Conservation (phyloP, 2,113 vertebrate species). For the Aspiorhynchus laticeps region DNA sequence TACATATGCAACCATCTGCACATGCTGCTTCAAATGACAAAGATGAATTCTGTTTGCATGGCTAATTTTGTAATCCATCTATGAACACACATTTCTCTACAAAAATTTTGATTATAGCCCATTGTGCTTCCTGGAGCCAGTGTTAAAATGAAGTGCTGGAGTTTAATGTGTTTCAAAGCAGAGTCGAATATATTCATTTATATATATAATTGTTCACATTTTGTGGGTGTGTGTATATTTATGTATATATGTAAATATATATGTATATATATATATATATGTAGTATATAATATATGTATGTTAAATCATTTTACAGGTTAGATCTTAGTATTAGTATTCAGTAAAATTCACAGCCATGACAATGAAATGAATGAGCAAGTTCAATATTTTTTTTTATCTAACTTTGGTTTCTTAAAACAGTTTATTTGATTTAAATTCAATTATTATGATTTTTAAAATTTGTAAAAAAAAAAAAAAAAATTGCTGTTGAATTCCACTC, state of each 20-base stretch:
- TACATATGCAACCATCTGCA: conserved; percentile 62
- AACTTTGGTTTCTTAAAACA: background rate
- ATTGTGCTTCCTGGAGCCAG: background rate
- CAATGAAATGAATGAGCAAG: background rate
- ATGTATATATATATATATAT: too few relatives aligned
- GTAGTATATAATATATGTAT: too few relatives aligned
- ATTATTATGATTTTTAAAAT: background rate
- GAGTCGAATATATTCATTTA: background rate
- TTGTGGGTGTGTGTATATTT: background rate
- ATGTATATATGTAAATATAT: too few relatives aligned
- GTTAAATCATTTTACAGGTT: too few relatives aligned
- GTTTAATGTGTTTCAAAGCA: background rate
- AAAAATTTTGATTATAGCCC: conserved; percentile 25
- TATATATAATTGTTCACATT: background rate
- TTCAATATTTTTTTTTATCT: background rate
- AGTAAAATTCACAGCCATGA: background rate
- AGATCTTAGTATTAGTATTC: background rate
- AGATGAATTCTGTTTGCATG: conserved; percentile 41
- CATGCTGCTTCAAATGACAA: conserved; percentile 17
- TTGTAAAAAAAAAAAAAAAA: background rate
- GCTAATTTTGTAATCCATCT: conserved; percentile 39
- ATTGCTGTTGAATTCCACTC: too few relatives aligned
- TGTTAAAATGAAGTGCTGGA: background rate
- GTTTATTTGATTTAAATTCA: background rate
- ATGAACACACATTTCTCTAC: conserved; percentile 22